Evolutionary conservation across 1,140 invertebrate species (phyloP).

Genomic region (Euwallacea fornicatus): DNA sequence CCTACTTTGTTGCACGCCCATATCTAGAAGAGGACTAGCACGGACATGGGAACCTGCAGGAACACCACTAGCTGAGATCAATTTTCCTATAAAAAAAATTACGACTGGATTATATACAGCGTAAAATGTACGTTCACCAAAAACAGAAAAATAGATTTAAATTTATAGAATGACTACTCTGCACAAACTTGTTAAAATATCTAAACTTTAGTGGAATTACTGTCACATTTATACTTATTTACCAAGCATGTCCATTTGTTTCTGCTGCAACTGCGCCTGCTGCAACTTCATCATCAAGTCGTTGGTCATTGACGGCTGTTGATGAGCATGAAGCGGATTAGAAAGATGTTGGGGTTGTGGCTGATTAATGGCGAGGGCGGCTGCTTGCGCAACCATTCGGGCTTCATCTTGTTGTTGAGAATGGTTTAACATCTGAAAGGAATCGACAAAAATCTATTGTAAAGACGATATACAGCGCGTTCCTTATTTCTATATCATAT

Average conservation of each 20-base stretch:
- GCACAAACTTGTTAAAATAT: neutral
- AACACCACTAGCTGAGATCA: conserved; percentile 48
- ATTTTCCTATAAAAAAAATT: conserved; percentile 44
- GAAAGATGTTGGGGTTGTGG: conserved; percentile 51
- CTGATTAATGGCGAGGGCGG: conserved; percentile 45
- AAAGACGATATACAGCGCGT: neutral
- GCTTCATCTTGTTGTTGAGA: conserved; percentile 56
- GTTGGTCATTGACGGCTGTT: conserved; percentile 51
- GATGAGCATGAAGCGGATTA: conserved; percentile 44
- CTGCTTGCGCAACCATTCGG: conserved; percentile 47
- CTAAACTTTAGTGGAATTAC: neutral
- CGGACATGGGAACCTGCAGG: conserved; percentile 42
- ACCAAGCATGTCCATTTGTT: conserved; percentile 55
- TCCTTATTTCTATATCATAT: neutral
- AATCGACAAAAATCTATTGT: neutral
- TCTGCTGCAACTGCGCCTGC: conserved; percentile 54
- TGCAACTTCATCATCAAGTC: conserved; percentile 59
- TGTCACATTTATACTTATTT: neutral
- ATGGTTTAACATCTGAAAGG: conserved; percentile 59
- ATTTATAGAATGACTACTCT: neutral
- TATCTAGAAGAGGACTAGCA: conserved; percentile 59
- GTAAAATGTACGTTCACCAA: too few species aligned
- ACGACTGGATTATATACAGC: too few species aligned
- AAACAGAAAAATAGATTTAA: too few species aligned
- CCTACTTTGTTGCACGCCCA: conserved; percentile 57